Conservation (phyloP, 2,797 vertebrate species). For the Gorsachius magnificus region DNA sequence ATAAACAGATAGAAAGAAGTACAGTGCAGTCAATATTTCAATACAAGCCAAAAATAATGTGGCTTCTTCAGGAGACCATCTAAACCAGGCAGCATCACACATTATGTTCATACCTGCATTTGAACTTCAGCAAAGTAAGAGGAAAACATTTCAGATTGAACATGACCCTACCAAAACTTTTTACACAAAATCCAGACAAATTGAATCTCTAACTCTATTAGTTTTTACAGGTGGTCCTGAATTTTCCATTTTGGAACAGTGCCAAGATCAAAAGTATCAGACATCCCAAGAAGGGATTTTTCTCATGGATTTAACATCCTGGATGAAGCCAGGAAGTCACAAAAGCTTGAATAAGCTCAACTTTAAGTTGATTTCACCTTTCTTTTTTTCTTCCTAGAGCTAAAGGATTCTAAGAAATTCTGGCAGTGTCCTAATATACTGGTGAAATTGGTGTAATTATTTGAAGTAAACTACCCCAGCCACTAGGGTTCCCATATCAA, state of each 20-base stretch:
- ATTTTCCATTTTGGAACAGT: background rate
- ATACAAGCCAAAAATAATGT: background rate
- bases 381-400: background rate
- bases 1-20: background rate
- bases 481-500: background rate
- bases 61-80: background rate
- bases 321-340: background rate
- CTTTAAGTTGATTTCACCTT: background rate
- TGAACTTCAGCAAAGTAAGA: background rate
- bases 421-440: background rate
- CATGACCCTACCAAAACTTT: background rate
- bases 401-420: background rate
- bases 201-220: background rate
- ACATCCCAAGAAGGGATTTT: background rate
- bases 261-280: background rate
- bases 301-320: background rate
- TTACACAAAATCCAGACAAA: background rate
- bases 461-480: background rate
- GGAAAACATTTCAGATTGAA: background rate
- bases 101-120: background rate
- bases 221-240: background rate
- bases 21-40: background rate
- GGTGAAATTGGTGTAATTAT: background rate
- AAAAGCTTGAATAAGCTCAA: background rate
- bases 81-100: background rate